Evolutionary conservation across 2,888 invertebrate species (phyloP).

Genomic region (Mystacides longicornis): DNA sequence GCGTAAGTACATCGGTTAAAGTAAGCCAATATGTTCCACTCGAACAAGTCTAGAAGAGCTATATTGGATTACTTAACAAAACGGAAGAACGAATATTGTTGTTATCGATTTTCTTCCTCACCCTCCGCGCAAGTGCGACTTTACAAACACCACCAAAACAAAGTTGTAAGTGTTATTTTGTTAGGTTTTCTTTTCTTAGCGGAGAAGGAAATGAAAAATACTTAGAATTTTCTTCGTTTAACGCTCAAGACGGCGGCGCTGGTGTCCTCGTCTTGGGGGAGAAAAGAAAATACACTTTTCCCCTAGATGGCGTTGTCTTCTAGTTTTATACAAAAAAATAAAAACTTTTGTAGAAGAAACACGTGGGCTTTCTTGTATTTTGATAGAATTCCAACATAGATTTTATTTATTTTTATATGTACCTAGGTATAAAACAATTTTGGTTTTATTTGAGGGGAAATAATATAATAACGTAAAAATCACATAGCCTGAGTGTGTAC

Average conservation of each 20-base stretch:
- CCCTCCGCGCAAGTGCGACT: constrained; percentile 21
- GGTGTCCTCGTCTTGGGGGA: constrained; percentile 5
- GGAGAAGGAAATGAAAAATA: constrained; percentile 21
- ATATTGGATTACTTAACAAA: not conserved
- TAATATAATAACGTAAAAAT: too few species aligned
- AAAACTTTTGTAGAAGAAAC: too few species aligned
- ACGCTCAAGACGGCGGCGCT: constrained; percentile 23
- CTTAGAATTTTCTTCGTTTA: constrained; percentile 15
- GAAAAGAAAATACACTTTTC: constrained; percentile 19
- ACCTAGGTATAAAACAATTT: too few species aligned
- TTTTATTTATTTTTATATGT: too few species aligned
- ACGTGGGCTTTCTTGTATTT: too few species aligned
- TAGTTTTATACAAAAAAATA: too few species aligned
- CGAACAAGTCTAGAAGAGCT: not conserved
- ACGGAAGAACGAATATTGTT: constrained; percentile 8
- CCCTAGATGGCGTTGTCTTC: constrained; percentile 23
- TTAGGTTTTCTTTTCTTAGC: constrained; percentile 20
- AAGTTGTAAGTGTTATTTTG: not conserved
- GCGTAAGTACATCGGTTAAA: not conserved
- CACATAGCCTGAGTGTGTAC: too few species aligned
- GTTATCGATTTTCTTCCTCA: constrained; percentile 17
- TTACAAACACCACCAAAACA: constrained; percentile 4
- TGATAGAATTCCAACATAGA: too few species aligned
- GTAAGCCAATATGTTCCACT: not conserved
- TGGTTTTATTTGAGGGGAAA: too few species aligned